Evolutionary conservation across 2,797 vertebrate genomes (phyloP).

Genomic region (Esox masquinongy): DNA sequence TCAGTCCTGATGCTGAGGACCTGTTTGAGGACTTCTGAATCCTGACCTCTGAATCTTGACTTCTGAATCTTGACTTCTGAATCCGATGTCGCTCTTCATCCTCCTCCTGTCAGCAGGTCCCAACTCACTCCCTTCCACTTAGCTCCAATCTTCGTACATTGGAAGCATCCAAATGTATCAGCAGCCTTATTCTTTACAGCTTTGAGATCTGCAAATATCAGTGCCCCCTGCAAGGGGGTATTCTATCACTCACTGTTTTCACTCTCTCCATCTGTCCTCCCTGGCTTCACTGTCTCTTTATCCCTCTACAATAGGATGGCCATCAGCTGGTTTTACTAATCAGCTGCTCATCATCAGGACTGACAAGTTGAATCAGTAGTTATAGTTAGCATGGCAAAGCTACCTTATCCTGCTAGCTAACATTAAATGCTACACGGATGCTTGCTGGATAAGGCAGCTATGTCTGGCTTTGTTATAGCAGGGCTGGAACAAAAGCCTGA

Average conservation of each 20-base stretch:
- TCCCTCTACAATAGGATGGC: background rate
- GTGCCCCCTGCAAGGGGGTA: background rate
- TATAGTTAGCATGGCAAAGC: background rate
- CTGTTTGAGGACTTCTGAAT: conserved; percentile 83
- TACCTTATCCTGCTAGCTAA: too few relatives aligned
- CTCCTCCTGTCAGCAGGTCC: background rate
- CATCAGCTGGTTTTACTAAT: background rate
- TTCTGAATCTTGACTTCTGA: conserved; percentile 68
- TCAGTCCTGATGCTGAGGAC: conserved; percentile 74
- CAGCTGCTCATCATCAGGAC: background rate
- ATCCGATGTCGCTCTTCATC: background rate
- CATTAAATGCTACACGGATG: too few relatives aligned
- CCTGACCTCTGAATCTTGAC: background rate
- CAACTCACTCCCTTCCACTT: background rate
- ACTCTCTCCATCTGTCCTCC: too few relatives aligned
- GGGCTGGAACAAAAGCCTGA: too few relatives aligned
- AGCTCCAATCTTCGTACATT: background rate
- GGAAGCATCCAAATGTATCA: background rate
- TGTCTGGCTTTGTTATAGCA: too few relatives aligned
- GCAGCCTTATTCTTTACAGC: background rate
- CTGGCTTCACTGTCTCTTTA: background rate
- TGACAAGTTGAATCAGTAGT: background rate
- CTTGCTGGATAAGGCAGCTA: too few relatives aligned
- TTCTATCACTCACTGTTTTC: too few relatives aligned
- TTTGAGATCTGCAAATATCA: background rate